These are phyloP conservation scores for Novumbra hubbsi DNA, from an alignment of 2,797 vertebrate genomes.

Conservation along the genomic window DNA sequence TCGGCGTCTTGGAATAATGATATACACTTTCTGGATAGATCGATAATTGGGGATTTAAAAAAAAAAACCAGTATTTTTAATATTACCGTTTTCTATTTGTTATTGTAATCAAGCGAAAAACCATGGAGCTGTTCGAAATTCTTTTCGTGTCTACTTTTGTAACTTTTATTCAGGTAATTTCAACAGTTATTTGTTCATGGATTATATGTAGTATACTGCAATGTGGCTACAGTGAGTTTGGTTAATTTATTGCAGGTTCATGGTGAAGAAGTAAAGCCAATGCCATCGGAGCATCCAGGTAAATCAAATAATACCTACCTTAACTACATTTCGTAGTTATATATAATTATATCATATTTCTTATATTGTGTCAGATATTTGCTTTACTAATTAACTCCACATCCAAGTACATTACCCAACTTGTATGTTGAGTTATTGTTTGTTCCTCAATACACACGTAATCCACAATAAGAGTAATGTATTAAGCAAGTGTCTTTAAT, in stretches of 20 bases:
- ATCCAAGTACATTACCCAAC: too few relatives aligned
- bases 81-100: slow-evolving; percentile 1
- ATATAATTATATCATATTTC: slow-evolving; percentile 4
- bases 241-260: slow-evolving; percentile 67
- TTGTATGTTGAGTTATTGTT: not conserved
- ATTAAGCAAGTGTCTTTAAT: slow-evolving; percentile 9
- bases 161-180: slow-evolving; percentile 66
- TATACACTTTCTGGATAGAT: slow-evolving; percentile 42
- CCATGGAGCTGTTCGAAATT: slow-evolving; percentile 64
- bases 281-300: slow-evolving; percentile 75
- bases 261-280: slow-evolving; percentile 58
- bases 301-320: slow-evolving; percentile 29
- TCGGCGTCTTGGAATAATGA: slow-evolving; percentile 56
- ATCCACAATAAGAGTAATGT: not conserved
- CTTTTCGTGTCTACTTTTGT: slow-evolving; percentile 58
- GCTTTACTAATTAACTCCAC: too few relatives aligned
- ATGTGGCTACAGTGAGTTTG: slow-evolving; percentile 13
- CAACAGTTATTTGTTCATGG: not conserved
- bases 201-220: slow-evolving; percentile 5
- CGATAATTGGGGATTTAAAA: slow-evolving; percentile 47
- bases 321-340: not conserved
- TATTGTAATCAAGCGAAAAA: slow-evolving; percentile 23
- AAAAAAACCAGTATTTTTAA: slow-evolving; percentile 16
- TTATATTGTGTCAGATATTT: not conserved
- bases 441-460: not conserved